Conservation (phyloP, 2,113 vertebrate species). For the Oxygymnocypris stewartii region DNA sequence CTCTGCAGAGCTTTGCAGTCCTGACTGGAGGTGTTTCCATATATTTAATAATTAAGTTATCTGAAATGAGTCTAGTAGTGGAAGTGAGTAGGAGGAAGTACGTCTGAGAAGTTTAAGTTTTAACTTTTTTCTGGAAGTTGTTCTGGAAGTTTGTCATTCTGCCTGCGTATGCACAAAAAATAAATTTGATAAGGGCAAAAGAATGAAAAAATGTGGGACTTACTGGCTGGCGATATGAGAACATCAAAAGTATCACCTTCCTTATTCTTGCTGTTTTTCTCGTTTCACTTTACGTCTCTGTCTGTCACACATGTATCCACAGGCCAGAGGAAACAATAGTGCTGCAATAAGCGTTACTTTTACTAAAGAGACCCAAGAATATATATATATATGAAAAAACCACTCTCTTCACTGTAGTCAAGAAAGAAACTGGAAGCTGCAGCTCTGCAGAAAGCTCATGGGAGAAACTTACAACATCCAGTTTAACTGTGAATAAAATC, state of each 20-base stretch:
- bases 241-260: constrained; percentile 44
- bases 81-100: neutral
- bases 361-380: constrained; percentile 1
- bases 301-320: constrained; percentile 42
- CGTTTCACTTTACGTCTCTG: constrained; percentile 34
- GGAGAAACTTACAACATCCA: constrained; percentile 5
- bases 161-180: neutral
- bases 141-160: constrained; percentile 19
- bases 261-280: constrained; percentile 26
- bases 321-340: constrained; percentile 29
- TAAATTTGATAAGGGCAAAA: constrained; percentile 15
- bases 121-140: constrained; percentile 6
- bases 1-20: too few relatives aligned
- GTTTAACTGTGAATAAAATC: constrained; percentile 18
- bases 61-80: neutral
- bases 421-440: constrained; percentile 17
- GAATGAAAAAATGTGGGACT: constrained; percentile 21
- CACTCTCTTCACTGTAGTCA: neutral
- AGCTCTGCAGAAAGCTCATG: neutral
- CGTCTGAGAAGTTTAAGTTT: neutral
- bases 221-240: constrained; percentile 28
- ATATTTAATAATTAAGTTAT: neutral
- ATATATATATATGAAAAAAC: neutral
- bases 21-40: too few relatives aligned
- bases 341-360: constrained; percentile 32